Percentiles rank a stretch among this genome's conserved stretches.
Conservation (phyloP, 2,888 invertebrate species). For the Oscheius sp. region DNA sequence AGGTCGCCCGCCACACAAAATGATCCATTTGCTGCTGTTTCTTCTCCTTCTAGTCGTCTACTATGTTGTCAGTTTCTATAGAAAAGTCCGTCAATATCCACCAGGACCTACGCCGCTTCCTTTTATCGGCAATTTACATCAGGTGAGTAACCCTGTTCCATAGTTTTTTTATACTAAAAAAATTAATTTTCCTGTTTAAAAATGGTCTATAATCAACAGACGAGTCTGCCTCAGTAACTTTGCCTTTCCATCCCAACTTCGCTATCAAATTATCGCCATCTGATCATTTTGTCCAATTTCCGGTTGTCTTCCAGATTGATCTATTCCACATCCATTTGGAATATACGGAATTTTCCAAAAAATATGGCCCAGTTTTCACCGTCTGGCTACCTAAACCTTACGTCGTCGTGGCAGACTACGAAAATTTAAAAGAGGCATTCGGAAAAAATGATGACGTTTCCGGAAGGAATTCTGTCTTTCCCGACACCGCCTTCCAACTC, state of each 20-base stretch:
- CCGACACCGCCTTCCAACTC: conserved; percentile 37
- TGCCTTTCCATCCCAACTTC: too few relatives aligned
- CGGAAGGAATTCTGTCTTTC: conserved; percentile 39
- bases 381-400: conserved; percentile 50
- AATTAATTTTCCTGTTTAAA: too few relatives aligned
- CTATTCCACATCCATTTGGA: conserved; percentile 35
- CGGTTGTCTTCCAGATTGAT: conserved; percentile 35
- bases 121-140: conserved; percentile 43
- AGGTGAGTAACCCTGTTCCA: neutral
- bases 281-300: neutral
- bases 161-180: too few relatives aligned
- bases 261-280: too few relatives aligned
- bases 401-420: conserved; percentile 53
- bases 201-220: too few relatives aligned
- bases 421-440: conserved; percentile 52
- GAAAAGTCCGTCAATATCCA: conserved; percentile 47
- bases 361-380: conserved; percentile 59
- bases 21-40: neutral
- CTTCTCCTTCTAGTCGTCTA: conserved; percentile 5
- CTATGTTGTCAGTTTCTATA: conserved; percentile 45
- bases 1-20: neutral
- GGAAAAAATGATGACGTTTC: conserved; percentile 35
- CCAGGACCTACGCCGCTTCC: conserved; percentile 52
- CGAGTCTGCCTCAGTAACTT: too few relatives aligned
- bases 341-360: conserved; percentile 45